Evolutionary conservation across 2,797 vertebrate genomes (phyloP), one percentile per base, ranked within the genome.

Genomic region (Paramormyrops hopkinsi): DNA sequence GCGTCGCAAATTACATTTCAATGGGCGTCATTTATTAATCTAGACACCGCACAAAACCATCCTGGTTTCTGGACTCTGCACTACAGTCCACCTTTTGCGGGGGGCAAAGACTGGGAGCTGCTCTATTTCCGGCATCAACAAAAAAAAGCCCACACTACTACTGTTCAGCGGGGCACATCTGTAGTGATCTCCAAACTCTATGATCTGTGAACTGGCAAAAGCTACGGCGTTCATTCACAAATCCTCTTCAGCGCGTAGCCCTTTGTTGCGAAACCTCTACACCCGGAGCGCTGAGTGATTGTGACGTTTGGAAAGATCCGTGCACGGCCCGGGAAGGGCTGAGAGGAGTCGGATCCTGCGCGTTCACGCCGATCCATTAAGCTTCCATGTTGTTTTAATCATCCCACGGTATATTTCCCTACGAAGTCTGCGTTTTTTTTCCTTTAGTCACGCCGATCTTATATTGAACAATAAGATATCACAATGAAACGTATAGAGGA

Each of bases 141-240:
- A 94, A 92, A 90, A 92, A 92, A 90, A 92, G 94, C 94, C 91
- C 93, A 92, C 94, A 93, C 92, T 92, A 95, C 94, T 89, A 94
- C 89, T 91, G 93, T 88, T 95, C 96, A 93, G 90, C 91, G 93
- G 94, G 95, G 95, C 96, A 93, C 93, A 96, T 96, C 96, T 95
- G 95, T 94, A 95, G 94, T 94, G 93, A 95, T 94, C 94, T 93
- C 91, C 90, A 89, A 91, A 93, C 93, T 93, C 93, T 96, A 94
- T 95, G 95, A 95, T 96, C 95, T 92, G 93, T 93, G 96, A 96
- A 95, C 96, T 96, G 95, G 94, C 92, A 94, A 93, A 95, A 93
- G 95, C 95, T 93, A 94, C 91, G 93, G 92, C 93, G 94, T 96
- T 95, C 96, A 96, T 96, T 97, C 97, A 97, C 95, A 96, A 96